Percentiles rank a stretch among this genome's conserved stretches.
Conservation (phyloP, 2,113 vertebrate species). For the Epinephelus fuscoguttatus region DNA sequence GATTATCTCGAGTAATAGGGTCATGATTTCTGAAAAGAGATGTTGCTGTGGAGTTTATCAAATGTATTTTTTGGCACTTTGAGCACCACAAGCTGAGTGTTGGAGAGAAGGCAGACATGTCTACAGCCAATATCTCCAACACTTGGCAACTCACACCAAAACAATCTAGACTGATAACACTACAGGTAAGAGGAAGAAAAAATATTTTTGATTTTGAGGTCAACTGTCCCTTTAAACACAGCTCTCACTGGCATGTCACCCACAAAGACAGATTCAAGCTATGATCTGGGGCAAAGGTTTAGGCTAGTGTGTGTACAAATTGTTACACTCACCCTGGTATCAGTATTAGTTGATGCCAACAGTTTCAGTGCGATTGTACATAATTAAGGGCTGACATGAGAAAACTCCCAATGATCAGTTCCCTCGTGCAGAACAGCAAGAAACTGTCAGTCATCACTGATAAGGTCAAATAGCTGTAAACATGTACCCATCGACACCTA, state of each 20-base stretch:
- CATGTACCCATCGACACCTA: constrained; percentile 21
- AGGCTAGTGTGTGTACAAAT: not conserved
- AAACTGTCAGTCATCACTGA: constrained; percentile 43
- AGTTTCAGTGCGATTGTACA: not conserved
- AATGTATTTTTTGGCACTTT: no score
- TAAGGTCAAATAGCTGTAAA: constrained; percentile 48
- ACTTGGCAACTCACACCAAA: no score
- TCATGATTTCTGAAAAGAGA: no score
- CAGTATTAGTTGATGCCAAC: not conserved
- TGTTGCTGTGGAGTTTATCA: no score
- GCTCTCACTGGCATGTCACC: not conserved
- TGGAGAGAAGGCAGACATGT: no score
- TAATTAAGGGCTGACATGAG: not conserved
- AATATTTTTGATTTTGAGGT: no score
- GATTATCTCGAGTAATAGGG: no score
- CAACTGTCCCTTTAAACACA: not conserved
- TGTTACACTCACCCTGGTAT: not conserved
- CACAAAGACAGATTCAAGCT: not conserved
- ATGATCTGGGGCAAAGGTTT: not conserved
- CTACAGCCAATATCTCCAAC: no score
- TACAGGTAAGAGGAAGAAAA: no score
- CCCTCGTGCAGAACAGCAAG: constrained; percentile 9
- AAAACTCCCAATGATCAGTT: constrained; percentile 25
- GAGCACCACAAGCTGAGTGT: no score
- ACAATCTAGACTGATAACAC: no score